Conservation (phyloP, 1,140 invertebrate species). For the Macrotrachela quadricornifera region DNA sequence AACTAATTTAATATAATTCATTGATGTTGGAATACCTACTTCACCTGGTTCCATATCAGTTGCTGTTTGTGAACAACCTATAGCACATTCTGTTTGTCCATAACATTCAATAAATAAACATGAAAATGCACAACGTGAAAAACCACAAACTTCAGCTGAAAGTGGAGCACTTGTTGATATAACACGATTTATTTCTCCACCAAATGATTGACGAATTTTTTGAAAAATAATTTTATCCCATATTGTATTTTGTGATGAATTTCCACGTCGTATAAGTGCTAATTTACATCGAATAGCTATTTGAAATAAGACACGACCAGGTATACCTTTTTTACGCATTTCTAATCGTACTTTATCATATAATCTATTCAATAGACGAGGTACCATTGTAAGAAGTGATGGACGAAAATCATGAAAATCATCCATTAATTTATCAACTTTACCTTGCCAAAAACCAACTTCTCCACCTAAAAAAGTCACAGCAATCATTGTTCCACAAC, state of each 20-base stretch:
- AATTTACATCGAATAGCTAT: background rate
- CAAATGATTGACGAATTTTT: conserved; percentile 67
- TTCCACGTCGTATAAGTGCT: background rate
- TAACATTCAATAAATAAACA: conserved; percentile 61
- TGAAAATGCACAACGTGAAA: conserved; percentile 71
- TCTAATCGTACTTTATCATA: conserved; percentile 65
- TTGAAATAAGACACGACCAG: conserved; percentile 8
- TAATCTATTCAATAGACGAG: conserved; percentile 61
- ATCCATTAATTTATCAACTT: conserved; percentile 64
- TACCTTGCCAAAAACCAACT: conserved; percentile 81
- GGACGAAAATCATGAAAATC: conserved; percentile 76
- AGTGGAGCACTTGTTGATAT: conserved; percentile 79
- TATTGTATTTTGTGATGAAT: no score
- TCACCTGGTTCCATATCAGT: conserved; percentile 65
- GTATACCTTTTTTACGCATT: conserved; percentile 36
- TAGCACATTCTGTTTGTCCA: conserved; percentile 85
- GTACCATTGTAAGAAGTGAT: conserved; percentile 77
- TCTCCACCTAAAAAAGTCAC: no score
- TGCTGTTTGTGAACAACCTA: conserved; percentile 70
- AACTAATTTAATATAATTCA: conserved; percentile 70
- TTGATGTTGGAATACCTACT: conserved; percentile 74
- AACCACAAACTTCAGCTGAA: conserved; percentile 72
- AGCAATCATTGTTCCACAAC: no score
- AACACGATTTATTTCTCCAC: conserved; percentile 59
- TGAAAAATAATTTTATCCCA: conserved; percentile 67